These are phyloP conservation scores for Typhlichthys eigenmanni DNA, from an alignment of 2,797 vertebrate genomes.

Conservation along the genomic window DNA sequence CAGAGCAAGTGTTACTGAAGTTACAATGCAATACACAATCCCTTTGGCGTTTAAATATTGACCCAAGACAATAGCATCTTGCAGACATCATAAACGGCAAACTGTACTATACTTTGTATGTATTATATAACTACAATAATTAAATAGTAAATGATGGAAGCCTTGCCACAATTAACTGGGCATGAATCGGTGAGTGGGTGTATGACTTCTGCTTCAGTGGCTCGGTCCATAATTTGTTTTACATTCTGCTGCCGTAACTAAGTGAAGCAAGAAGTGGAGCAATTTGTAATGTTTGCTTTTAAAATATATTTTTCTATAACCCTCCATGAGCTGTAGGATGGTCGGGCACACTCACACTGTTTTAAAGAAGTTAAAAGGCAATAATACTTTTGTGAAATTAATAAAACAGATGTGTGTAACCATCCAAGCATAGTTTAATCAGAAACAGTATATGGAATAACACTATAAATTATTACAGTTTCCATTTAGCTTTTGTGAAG, in stretches of 20 bases:
- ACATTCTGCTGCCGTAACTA: slow-evolving; percentile 37
- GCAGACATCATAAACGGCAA: no score
- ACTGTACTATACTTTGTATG: no score
- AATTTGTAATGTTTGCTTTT: slow-evolving; percentile 52
- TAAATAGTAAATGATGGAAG: neutral
- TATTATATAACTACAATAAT: no score
- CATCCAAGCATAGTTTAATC: slow-evolving; percentile 59
- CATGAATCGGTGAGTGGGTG: slow-evolving; percentile 2
- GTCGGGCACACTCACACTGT: slow-evolving; percentile 30
- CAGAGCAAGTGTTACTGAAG: slow-evolving; percentile 1
- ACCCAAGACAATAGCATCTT: no score
- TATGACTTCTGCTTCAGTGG: slow-evolving; percentile 17
- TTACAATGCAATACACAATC: neutral
- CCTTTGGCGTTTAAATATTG: neutral
- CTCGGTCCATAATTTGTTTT: slow-evolving; percentile 25
- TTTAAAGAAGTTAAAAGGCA: slow-evolving; percentile 39
- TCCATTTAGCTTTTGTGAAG: slow-evolving; percentile 40
- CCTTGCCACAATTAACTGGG: slow-evolving; percentile 1
- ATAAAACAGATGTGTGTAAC: slow-evolving; percentile 35
- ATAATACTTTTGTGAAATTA: slow-evolving; percentile 38
- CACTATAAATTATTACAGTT: slow-evolving; percentile 40
- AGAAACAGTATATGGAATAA: slow-evolving; percentile 43
- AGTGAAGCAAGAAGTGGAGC: slow-evolving; percentile 32
- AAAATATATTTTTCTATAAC: slow-evolving; percentile 27
- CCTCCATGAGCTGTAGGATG: slow-evolving; percentile 12